Percentiles rank a stretch among this genome's conserved stretches.
Conservation (phyloP, 2,888 invertebrate species). For the Lepeophtheirus nordmannii region DNA sequence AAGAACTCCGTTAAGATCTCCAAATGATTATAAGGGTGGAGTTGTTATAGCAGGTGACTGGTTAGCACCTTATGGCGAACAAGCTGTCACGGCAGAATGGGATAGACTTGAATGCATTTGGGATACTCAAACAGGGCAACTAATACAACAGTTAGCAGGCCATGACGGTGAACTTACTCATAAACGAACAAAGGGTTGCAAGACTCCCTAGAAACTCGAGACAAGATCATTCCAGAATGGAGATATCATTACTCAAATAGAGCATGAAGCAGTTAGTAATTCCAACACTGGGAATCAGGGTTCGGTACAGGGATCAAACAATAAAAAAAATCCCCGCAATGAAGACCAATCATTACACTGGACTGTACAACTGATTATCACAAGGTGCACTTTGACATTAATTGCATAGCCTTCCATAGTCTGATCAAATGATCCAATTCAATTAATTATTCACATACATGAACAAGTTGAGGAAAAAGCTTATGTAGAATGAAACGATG, state of each 20-base stretch:
- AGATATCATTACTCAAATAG: background rate
- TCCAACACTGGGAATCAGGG: too few relatives aligned
- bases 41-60: conserved; percentile 94
- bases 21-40: conserved; percentile 56
- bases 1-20: conserved; percentile 65
- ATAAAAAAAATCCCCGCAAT: too few relatives aligned
- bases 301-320: too few relatives aligned
- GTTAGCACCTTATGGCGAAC: conserved; percentile 42
- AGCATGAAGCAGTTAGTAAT: too few relatives aligned
- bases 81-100: conserved; percentile 65
- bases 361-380: too few relatives aligned
- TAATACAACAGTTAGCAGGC: conserved; percentile 62
- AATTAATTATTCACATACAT: too few relatives aligned
- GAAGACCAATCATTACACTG: too few relatives aligned
- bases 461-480: too few relatives aligned
- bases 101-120: conserved; percentile 87
- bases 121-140: conserved; percentile 82
- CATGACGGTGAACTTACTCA: conserved; percentile 95
- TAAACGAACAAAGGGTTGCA: conserved; percentile 69
- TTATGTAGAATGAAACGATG: too few relatives aligned
- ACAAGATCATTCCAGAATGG: conserved; percentile 44
- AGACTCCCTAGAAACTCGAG: conserved; percentile 52
- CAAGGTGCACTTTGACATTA: too few relatives aligned
- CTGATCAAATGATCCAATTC: too few relatives aligned
- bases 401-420: too few relatives aligned